Conservation (phyloP, 2,888 invertebrate genomes). For the Hydrotaea cyrtoneurina region DNA sequence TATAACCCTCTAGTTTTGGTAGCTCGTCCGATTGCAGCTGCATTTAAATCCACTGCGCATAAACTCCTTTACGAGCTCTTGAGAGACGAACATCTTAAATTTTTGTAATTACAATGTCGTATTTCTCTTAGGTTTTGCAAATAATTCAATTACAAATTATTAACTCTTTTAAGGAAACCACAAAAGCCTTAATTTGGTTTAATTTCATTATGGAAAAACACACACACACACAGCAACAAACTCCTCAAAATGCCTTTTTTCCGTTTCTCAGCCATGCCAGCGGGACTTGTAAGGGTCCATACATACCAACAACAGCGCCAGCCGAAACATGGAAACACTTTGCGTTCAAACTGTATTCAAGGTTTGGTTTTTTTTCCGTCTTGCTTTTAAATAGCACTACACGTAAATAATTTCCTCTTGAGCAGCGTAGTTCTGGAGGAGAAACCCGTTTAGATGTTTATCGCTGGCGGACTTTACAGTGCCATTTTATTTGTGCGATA, state of each 20-base stretch:
- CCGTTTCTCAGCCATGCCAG: too few species aligned
- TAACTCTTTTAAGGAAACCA: conserved; percentile 35
- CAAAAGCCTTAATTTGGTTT: conserved; percentile 57
- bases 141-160: conserved; percentile 8
- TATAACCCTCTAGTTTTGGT: too few species aligned
- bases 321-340: conserved; percentile 28
- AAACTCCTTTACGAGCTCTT: too few species aligned
- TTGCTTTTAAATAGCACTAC: conserved; percentile 26
- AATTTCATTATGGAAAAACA: conserved; percentile 43
- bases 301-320: neutral
- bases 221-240: neutral
- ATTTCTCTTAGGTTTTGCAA: neutral
- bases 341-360: neutral
- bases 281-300: neutral
- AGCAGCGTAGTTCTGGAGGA: conserved; percentile 23
- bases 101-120: conserved; percentile 23
- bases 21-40: neutral
- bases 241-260: too few species aligned
- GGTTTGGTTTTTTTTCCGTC: neutral
- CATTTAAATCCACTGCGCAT: neutral
- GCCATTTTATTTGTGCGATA: conserved; percentile 21
- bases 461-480: conserved; percentile 39
- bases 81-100: neutral
- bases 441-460: conserved; percentile 48
- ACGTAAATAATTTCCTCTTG: conserved; percentile 48